Conservation (phyloP, 2,113 vertebrate species). For the Lynx canadensis region DNA sequence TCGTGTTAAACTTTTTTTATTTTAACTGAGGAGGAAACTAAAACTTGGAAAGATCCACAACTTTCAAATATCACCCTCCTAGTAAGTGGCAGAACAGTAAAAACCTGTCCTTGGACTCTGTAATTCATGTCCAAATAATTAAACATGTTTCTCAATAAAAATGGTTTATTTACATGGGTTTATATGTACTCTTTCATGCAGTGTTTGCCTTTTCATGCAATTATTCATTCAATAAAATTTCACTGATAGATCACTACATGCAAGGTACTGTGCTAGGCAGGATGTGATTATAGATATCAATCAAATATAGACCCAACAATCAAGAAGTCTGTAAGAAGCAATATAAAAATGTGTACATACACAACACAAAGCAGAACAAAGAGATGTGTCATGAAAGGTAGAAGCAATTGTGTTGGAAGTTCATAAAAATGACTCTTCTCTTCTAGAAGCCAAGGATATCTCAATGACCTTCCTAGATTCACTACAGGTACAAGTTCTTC, state of each 20-base stretch:
- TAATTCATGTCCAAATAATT: not conserved
- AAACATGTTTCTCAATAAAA: not conserved
- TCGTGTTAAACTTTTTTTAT: not conserved
- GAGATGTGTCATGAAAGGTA: not conserved
- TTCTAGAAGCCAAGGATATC: not conserved
- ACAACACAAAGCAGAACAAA: not conserved
- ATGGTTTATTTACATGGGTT: not conserved
- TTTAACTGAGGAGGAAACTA: constrained; percentile 7
- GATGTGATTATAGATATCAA: not conserved
- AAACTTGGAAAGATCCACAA: not conserved
- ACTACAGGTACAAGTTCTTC: not conserved
- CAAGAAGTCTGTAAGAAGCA: not conserved
- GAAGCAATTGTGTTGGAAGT: not conserved
- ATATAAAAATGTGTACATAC: not conserved
- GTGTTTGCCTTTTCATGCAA: not conserved
- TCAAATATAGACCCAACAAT: not conserved
- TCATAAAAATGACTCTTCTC: not conserved
- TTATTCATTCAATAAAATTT: not conserved
- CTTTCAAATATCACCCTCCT: constrained; percentile 23
- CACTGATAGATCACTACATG: not conserved
- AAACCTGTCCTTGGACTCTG: not conserved
- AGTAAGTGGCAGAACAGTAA: not conserved
- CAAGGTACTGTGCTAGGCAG: not conserved
- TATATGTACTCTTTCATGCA: not conserved
- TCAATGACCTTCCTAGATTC: not conserved